phyloP scores from a whole-genome alignment of 2,888 invertebrate species.

The Oscheius sp. region DNA sequence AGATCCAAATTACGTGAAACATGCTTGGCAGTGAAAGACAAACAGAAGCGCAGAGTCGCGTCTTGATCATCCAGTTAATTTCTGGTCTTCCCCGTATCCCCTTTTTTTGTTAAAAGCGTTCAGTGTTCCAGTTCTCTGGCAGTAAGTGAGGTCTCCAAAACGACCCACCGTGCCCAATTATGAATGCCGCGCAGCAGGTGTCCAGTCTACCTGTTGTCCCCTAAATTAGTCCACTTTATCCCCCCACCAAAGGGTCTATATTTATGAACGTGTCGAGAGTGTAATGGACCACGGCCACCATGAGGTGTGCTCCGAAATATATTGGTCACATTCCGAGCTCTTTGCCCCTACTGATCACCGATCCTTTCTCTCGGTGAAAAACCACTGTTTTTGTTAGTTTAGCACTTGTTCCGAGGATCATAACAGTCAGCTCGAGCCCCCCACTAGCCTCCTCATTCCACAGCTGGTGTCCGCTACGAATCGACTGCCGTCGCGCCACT shows the following conservation, averaged over 20 bases:
- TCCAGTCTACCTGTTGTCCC: slow-evolving; percentile 24
- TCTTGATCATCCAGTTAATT: too few species aligned
- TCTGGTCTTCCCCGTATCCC: too few species aligned
- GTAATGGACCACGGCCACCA: slow-evolving; percentile 19
- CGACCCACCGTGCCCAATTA: slow-evolving; percentile 13
- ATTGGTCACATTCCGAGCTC: not conserved
- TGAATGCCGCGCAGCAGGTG: slow-evolving; percentile 31
- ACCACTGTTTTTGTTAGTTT: too few species aligned
- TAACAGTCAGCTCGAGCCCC: too few species aligned
- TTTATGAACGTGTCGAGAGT: slow-evolving; percentile 20
- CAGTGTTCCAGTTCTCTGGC: slow-evolving; percentile 17
- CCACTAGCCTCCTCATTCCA: too few species aligned
- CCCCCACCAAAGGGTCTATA: not conserved
- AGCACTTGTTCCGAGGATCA: too few species aligned
- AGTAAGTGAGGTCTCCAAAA: slow-evolving; percentile 9
- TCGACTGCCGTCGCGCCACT: not conserved
- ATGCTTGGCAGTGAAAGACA: not conserved
- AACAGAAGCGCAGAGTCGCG: too few species aligned
- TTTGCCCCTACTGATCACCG: too few species aligned
- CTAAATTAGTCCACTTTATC: not conserved
- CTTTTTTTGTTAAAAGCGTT: not conserved
- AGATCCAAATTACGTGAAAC: not conserved
- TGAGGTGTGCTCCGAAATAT: slow-evolving; percentile 1
- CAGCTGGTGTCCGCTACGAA: too few species aligned
- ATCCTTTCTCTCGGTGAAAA: too few species aligned